Conservation (phyloP, 2,888 invertebrate species). For the Meandrusa payeni region DNA sequence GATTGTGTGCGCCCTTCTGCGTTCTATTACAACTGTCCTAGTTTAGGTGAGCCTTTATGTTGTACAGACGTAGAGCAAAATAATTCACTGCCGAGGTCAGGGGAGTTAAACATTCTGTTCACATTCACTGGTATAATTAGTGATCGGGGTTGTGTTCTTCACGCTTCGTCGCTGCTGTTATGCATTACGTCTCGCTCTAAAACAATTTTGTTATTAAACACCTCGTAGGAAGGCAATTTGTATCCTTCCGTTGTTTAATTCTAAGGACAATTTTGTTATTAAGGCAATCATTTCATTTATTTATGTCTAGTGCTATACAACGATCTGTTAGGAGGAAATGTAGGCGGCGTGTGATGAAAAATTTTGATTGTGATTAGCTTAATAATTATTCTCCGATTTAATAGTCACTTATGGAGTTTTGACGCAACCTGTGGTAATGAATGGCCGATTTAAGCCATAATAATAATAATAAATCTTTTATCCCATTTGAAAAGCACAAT, state of each 20-base stretch:
- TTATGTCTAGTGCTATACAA: neutral
- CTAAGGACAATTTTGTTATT: conserved; percentile 33
- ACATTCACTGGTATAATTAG: conserved; percentile 17
- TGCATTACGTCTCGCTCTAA: conserved; percentile 27
- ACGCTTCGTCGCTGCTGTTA: conserved; percentile 16
- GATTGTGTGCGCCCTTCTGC: conserved; percentile 19
- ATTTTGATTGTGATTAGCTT: no score
- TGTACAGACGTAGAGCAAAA: conserved; percentile 3
- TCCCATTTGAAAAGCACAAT: no score
- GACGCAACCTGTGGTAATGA: no score
- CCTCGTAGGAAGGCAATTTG: conserved; percentile 39
- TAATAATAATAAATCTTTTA: no score
- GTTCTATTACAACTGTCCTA: conserved; percentile 11
- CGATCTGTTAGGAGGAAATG: no score
- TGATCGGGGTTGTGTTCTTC: conserved; percentile 21
- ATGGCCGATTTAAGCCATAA: no score
- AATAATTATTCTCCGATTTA: no score
- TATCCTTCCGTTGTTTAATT: conserved; percentile 33
- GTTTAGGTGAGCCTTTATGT: conserved; percentile 13
- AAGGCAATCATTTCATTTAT: conserved; percentile 11
- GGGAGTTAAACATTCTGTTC: conserved; percentile 11
- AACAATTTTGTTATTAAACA: conserved; percentile 46
- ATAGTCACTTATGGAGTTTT: no score
- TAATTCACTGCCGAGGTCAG: conserved; percentile 20
- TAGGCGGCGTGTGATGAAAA: no score